phyloP scores from a whole-genome alignment of 2,888 invertebrate genomes.

The Lapara coniferarum region DNA sequence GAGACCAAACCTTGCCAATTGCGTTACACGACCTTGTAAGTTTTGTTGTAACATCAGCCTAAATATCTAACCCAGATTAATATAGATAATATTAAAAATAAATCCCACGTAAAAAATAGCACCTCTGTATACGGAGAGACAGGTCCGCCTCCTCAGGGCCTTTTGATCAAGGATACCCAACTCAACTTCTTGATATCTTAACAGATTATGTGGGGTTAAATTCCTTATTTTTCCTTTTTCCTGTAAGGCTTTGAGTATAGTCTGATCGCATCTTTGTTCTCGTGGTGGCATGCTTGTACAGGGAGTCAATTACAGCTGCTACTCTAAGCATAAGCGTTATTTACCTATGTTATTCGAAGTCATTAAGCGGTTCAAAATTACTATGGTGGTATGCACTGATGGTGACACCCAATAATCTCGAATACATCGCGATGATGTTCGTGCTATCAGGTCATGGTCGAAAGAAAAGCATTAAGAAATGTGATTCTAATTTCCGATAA shows the following conservation, averaged over 20 bases:
- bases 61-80: neutral
- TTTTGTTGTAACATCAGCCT: neutral
- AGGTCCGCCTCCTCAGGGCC: constrained; percentile 22
- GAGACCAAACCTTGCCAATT: neutral
- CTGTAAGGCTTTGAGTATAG: neutral
- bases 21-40: neutral
- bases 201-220: neutral
- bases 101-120: constrained; percentile 10
- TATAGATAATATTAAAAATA: constrained; percentile 1
- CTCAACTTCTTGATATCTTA: neutral
- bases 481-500: neutral
- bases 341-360: no score
- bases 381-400: no score
- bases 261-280: no score
- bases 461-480: no score
- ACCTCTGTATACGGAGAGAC: constrained; percentile 20
- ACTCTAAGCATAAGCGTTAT: no score
- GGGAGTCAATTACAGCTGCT: no score
- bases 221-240: neutral
- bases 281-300: no score
- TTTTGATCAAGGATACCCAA: constrained; percentile 6
- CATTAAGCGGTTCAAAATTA: no score
- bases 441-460: no score
- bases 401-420: no score
- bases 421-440: no score